These are phyloP conservation scores for Psophia crepitans DNA, from an alignment of 2,113 vertebrate genomes.

Conservation along the genomic window DNA sequence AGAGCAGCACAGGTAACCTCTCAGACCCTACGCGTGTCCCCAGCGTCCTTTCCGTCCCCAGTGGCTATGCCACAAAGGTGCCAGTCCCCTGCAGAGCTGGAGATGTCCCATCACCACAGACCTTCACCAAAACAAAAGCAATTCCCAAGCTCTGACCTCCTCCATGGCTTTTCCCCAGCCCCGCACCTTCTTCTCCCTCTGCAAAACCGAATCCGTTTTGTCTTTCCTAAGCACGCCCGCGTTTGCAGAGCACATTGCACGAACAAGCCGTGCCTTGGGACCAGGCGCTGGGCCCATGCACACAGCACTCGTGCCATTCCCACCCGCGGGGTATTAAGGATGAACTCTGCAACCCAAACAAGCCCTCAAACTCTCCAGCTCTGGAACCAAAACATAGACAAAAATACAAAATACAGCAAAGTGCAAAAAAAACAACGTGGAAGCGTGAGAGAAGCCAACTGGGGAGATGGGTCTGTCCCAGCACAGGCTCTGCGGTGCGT, in stretches of 20 bases:
- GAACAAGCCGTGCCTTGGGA: no score
- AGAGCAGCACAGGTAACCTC: not conserved
- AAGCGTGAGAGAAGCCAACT: not conserved
- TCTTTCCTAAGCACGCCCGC: not conserved
- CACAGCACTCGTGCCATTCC: not conserved
- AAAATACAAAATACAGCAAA: not conserved
- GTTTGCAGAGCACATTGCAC: accelerated
- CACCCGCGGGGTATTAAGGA: accelerated
- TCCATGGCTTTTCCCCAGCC: not conserved
- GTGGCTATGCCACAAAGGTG: not conserved
- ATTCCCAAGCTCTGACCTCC: not conserved
- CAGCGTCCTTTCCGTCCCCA: not conserved
- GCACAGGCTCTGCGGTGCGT: not conserved
- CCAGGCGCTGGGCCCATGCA: not conserved
- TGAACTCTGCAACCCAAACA: accelerated
- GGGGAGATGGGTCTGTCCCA: not conserved
- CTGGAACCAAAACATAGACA: not conserved
- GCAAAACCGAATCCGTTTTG: accelerated
- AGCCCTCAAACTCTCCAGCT: not conserved
- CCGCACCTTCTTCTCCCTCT: not conserved
- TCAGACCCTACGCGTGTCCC: accelerated
- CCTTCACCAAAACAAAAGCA: not conserved
- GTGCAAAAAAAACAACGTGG: not conserved
- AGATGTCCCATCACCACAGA: not conserved
- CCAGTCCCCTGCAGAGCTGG: not conserved